Conservation (phyloP, 2,113 vertebrate species). For the Thinocorus orbignyianus region DNA sequence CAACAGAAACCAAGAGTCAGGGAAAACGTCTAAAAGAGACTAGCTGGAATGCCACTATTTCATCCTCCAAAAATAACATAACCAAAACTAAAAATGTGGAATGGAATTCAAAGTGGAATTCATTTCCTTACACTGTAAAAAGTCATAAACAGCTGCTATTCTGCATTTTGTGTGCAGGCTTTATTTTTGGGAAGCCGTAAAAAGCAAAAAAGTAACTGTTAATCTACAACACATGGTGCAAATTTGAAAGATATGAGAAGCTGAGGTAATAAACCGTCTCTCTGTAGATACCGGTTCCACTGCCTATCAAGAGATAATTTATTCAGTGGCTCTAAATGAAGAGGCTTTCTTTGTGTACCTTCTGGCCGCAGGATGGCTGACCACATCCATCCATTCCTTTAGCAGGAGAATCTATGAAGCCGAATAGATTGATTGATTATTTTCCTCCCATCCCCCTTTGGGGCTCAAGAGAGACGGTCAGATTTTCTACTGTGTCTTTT, state of each 20-base stretch:
- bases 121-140: slow-evolving; percentile 54
- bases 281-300: not conserved
- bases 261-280: slow-evolving; percentile 29
- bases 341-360: not conserved
- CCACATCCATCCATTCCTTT: not conserved
- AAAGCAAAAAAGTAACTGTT: slow-evolving; percentile 33
- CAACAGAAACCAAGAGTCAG: slow-evolving; percentile 12
- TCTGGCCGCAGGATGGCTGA: not conserved
- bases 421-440: not conserved
- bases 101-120: slow-evolving; percentile 66
- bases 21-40: slow-evolving; percentile 32
- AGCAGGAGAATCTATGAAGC: not conserved
- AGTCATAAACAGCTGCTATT: slow-evolving; percentile 58
- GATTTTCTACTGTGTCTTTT: not conserved
- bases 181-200: slow-evolving; percentile 24
- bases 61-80: slow-evolving; percentile 61
- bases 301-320: not conserved
- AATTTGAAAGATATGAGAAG: slow-evolving; percentile 5
- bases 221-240: slow-evolving; percentile 11
- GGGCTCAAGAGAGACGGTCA: not conserved
- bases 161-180: slow-evolving; percentile 32
- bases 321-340: not conserved
- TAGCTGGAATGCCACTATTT: slow-evolving; percentile 44
- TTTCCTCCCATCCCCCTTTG: not conserved
- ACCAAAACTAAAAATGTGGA: slow-evolving; percentile 64